Evolutionary conservation across 1,140 invertebrate species (phyloP), one percentile per base, ranked within the genome.

Genomic region (Diploscapter pachys): DNA sequence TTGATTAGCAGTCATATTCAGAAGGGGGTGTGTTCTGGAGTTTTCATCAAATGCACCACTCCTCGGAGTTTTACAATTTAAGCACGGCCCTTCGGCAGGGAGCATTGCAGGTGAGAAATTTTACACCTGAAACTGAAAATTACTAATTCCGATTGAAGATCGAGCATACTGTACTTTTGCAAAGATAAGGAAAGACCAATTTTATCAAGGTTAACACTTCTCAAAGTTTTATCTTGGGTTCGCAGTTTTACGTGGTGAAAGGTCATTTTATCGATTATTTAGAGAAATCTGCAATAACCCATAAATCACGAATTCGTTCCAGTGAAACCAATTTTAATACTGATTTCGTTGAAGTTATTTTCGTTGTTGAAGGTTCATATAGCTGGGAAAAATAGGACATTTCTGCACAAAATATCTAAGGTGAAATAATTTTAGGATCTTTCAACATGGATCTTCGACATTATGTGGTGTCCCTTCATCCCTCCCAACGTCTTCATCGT

Each of bases 31-130:
- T 96, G 72, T 87, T 95, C 63, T 96, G 94, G 93, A 91, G 92
- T 2, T 91, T 93, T 77, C 94, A 96, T 87, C 93, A 96, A 88
- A 92, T 93, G 0, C 94, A 96, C 86, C 94, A 96, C 81, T 94
- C 93, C 81, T 94, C 93, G 8, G 93, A 96, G 86, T 93, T 95
- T 81, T 95, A 93, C 86, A 95, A 95, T 87, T 88, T 95, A 79
- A 90, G 91, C n/a, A 92, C 93, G 51, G 75, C 76, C 11, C 13
- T 78, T 5, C 62, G 76, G 53, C 75, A 78, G 61, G 76, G 75
- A 11, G 53, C 52, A 31, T 6, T 78, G 64, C 76, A 78, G 65
- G 75, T 64, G 51, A 31, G 6, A 8, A 6, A 5, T 6, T 6
- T 5, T 0, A 9, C 5, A 50, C 8, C 6, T 6, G 6, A 5